Percentiles rank a stretch among this genome's conserved stretches.
Conservation (phyloP, 2,888 invertebrate species). For the Drosophila meridiana region DNA sequence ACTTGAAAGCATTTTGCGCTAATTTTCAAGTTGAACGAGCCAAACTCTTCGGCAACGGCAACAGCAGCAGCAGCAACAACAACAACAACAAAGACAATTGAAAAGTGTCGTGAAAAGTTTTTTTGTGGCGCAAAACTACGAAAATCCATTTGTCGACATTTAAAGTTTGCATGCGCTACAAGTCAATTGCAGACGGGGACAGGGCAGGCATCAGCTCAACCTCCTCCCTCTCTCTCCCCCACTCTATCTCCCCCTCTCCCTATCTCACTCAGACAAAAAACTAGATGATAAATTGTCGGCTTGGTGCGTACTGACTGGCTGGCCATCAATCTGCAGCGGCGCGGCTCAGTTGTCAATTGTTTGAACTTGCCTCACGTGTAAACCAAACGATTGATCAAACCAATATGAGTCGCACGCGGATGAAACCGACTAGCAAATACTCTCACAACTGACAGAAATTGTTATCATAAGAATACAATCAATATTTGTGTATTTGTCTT, state of each 20-base stretch:
- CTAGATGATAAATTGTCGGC: constrained; percentile 67
- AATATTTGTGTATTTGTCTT: not conserved
- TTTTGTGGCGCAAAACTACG: constrained; percentile 60
- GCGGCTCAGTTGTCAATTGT: constrained; percentile 58
- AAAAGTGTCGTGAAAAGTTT: constrained; percentile 56
- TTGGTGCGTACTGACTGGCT: constrained; percentile 28
- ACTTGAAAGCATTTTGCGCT: constrained; percentile 67
- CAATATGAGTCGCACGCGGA: not conserved
- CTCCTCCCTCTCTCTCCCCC: not conserved
- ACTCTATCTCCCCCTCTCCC: not conserved
- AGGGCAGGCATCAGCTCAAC: not conserved
- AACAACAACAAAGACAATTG: constrained; percentile 24
- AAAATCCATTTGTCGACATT: constrained; percentile 78
- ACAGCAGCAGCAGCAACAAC: constrained; percentile 15
- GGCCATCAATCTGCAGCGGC: constrained; percentile 70
- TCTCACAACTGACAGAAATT: not conserved
- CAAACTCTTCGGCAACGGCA: constrained; percentile 44
- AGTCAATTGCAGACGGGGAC: constrained; percentile 52
- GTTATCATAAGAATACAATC: not conserved
- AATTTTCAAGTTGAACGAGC: constrained; percentile 66
- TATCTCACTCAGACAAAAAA: constrained; percentile 20
- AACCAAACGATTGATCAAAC: constrained; percentile 72
- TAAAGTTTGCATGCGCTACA: constrained; percentile 72
- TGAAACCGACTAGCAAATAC: constrained; percentile 16
- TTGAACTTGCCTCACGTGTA: constrained; percentile 57